Percentiles rank a stretch among this genome's conserved stretches.
Conservation (phyloP, 2,797 vertebrate species). For the Mareca strepera region DNA sequence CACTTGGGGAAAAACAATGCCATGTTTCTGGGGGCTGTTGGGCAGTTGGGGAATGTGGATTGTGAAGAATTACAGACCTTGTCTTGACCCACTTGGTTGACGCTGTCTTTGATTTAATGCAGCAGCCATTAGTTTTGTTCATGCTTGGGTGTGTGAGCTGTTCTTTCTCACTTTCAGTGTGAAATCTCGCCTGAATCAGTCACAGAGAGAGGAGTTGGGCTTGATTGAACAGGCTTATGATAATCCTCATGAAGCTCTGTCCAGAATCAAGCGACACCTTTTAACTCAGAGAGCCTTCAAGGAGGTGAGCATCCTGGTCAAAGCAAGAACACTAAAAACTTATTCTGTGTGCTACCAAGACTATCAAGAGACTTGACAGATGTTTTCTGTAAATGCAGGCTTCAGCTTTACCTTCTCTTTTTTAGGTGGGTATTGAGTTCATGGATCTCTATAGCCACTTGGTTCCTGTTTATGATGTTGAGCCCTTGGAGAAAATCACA, state of each 20-base stretch:
- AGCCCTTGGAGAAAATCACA: constrained; percentile 98
- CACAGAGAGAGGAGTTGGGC: constrained; percentile 96
- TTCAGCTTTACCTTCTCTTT: background rate
- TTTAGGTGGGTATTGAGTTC: constrained; percentile 97
- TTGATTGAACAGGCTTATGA: constrained; percentile 99
- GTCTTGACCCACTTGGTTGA: background rate
- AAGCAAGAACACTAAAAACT: background rate
- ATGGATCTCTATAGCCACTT: constrained; percentile 99
- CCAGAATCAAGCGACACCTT: constrained; percentile 98
- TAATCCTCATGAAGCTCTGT: constrained; percentile 97
- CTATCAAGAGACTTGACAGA: fast-evolving
- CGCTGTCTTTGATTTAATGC: background rate
- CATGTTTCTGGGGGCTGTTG: fast-evolving
- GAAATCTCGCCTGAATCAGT: constrained; percentile 98
- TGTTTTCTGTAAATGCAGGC: background rate
- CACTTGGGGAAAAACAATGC: background rate
- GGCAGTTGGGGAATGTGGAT: background rate
- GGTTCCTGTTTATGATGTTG: constrained; percentile 97
- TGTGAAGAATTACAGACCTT: background rate
- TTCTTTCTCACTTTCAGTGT: constrained; percentile 81
- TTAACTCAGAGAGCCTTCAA: constrained; percentile 99
- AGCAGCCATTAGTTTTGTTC: background rate
- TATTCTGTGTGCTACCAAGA: background rate
- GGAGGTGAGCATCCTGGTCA: constrained; percentile 83
- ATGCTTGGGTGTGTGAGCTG: background rate